A percentile compares a stretch with the other conserved stretches of the same genome.
These are phyloP conservation scores for Micromesistius poutassou DNA, from an alignment of 2,797 vertebrate species.

Conservation along the genomic window DNA sequence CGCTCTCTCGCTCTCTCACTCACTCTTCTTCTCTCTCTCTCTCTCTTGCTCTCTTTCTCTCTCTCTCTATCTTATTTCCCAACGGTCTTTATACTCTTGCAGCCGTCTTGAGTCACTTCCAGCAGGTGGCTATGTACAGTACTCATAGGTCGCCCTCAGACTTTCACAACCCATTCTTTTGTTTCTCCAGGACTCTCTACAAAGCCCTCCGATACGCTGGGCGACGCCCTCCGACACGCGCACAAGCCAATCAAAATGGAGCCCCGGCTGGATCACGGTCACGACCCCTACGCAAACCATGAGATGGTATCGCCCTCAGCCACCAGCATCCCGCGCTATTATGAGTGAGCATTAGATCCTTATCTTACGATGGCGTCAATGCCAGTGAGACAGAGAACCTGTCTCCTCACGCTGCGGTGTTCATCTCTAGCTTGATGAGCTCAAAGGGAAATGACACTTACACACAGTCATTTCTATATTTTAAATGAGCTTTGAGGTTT, in stretches of 20 bases:
- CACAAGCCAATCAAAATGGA: conserved; percentile 89
- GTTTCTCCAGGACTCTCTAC: conserved; percentile 46
- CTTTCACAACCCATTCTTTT: conserved; percentile 8
- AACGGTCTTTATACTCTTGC: too few species aligned
- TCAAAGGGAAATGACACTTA: too few species aligned
- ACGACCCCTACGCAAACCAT: conserved; percentile 79
- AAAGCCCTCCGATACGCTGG: conserved; percentile 47
- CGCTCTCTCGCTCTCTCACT: not conserved
- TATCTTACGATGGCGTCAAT: not conserved
- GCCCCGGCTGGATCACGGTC: conserved; percentile 70
- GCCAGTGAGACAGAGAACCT: not conserved
- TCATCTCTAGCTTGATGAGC: too few species aligned
- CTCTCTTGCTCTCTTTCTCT: not conserved
- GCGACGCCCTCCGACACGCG: conserved; percentile 67
- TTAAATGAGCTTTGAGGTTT: not conserved
- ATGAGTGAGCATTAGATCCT: conserved; percentile 76
- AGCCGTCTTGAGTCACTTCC: not conserved
- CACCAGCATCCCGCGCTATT: conserved; percentile 81
- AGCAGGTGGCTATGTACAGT: not conserved
- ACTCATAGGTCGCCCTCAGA: not conserved
- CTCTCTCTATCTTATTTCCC: not conserved
- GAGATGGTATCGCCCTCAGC: conserved; percentile 81
- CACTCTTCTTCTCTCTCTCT: not conserved
- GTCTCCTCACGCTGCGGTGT: not conserved
- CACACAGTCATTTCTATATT: not conserved